Evolutionary conservation across 53 echinoderm and acorn worm genomes (phyloP).

Genomic region (Crossaster papposus): DNA sequence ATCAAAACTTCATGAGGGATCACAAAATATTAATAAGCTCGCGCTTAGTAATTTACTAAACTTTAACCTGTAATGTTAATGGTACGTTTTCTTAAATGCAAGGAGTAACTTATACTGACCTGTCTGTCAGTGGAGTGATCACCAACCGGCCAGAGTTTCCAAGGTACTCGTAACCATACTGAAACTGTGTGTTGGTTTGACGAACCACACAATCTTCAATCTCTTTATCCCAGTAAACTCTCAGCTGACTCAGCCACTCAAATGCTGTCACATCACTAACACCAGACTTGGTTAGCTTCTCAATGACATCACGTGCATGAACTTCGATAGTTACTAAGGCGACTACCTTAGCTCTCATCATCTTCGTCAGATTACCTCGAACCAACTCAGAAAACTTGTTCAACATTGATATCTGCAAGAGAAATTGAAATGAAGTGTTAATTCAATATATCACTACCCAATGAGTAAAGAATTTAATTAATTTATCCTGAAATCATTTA

Average conservation of each 20-base stretch:
- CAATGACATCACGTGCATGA: slow-evolving; percentile 96
- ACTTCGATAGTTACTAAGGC: slow-evolving; percentile 98
- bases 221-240: slow-evolving; percentile 99
- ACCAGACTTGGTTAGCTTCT: slow-evolving; percentile 90
- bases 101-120: slow-evolving; percentile 49
- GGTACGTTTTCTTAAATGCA: not conserved
- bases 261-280: slow-evolving; percentile 94
- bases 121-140: slow-evolving; percentile 88
- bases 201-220: slow-evolving; percentile 97
- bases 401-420: slow-evolving; percentile 85
- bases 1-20: too few species aligned
- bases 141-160: slow-evolving; percentile 98
- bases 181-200: slow-evolving; percentile 98
- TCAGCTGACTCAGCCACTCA: slow-evolving; percentile 97
- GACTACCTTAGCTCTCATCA: slow-evolving; percentile 95
- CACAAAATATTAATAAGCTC: too few species aligned
- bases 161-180: slow-evolving; percentile 99
- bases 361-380: slow-evolving; percentile 92
- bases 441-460: too few species aligned
- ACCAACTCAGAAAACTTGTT: slow-evolving; percentile 99
- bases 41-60: too few species aligned
- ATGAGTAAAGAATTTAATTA: not conserved
- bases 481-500: not conserved
- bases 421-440: not conserved
- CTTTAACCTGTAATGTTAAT: not conserved